Conservation (phyloP, 2,113 vertebrate genomes). For the Toxotes jaculatrix region DNA sequence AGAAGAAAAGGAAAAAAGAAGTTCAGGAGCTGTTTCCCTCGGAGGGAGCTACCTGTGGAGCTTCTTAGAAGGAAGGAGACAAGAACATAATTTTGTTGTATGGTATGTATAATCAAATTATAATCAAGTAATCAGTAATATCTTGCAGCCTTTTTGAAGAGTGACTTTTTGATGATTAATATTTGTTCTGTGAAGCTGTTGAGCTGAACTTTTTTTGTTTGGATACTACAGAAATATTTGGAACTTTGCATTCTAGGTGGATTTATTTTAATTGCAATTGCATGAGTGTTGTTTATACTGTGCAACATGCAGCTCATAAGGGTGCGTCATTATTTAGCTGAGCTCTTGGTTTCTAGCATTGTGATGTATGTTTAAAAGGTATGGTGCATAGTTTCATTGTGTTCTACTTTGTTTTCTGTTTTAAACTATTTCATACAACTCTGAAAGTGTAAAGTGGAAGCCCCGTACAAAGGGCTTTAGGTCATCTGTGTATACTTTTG, state of each 20-base stretch:
- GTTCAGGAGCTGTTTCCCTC: constrained; percentile 15
- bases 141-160: not conserved
- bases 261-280: not conserved
- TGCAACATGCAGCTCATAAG: not conserved
- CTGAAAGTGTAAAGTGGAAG: not conserved
- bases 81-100: constrained; percentile 47
- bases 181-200: not conserved
- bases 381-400: not conserved
- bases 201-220: not conserved
- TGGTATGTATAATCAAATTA: constrained; percentile 74
- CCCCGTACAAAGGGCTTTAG: no score
- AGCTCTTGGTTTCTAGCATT: not conserved
- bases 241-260: not conserved
- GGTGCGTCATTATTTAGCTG: not conserved
- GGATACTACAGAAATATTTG: not conserved
- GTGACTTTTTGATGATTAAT: not conserved
- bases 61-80: constrained; percentile 35
- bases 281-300: not conserved
- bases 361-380: not conserved
- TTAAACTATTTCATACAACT: no score
- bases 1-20: not conserved
- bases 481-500: not conserved
- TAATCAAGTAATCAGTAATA: not conserved
- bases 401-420: not conserved
- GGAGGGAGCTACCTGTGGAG: constrained; percentile 38